Evolutionary conservation across 2,113 vertebrate species (phyloP).

Genomic region (Mesitornis unicolor): DNA sequence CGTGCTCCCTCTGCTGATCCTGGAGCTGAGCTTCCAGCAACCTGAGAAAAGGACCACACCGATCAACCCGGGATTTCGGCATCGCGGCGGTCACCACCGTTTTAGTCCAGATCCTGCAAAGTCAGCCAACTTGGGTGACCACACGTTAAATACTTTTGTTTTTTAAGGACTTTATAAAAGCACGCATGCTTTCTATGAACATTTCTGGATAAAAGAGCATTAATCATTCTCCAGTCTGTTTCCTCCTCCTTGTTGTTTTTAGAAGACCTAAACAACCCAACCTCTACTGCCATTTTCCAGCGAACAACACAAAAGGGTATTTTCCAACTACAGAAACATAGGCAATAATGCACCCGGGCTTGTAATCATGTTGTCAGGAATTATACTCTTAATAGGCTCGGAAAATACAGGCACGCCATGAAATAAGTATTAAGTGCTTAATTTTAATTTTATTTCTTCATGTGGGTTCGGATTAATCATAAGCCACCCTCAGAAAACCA

Average conservation of each 20-base stretch:
- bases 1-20: constrained; percentile 79
- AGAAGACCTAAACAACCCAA: neutral
- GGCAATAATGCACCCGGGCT: neutral
- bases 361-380: neutral
- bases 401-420: neutral
- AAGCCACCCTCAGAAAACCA: neutral
- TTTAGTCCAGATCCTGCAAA: neutral
- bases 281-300: neutral
- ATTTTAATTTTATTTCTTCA: neutral
- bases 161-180: neutral
- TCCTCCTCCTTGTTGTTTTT: neutral
- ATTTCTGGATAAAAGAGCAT: neutral
- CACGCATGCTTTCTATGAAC: neutral
- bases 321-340: neutral
- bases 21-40: constrained; percentile 90
- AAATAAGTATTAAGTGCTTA: neutral
- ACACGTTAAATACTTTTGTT: too few species aligned
- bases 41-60: constrained; percentile 58
- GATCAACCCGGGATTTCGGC: neutral
- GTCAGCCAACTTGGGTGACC: neutral
- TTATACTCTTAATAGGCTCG: neutral
- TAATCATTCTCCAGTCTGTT: neutral
- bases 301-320: neutral
- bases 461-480: accelerated
- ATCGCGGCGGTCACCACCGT: accelerated